Conservation (phyloP, 2,888 invertebrate genomes). For the Odontomyia ornata region DNA sequence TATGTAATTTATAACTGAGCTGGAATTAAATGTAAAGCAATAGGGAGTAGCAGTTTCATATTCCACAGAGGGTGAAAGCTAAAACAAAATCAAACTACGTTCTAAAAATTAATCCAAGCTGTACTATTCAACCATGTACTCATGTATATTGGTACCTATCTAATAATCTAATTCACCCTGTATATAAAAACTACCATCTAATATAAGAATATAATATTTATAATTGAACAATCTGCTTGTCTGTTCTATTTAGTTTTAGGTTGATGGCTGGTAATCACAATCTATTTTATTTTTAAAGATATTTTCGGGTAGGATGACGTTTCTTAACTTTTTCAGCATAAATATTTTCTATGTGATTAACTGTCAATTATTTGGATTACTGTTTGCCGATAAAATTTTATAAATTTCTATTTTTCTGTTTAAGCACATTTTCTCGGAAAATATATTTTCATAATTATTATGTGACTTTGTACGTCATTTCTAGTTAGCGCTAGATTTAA, state of each 20-base stretch:
- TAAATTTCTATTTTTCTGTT: not conserved
- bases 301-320: not conserved
- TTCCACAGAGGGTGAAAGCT: no score
- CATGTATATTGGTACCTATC: not conserved
- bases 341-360: not conserved
- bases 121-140: no score
- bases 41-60: no score
- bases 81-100: no score
- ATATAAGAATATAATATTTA: not conserved
- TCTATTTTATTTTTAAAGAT: not conserved
- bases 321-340: not conserved
- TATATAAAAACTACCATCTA: slow-evolving; percentile 35
- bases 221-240: not conserved
- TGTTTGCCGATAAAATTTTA: not conserved
- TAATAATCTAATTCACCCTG: slow-evolving; percentile 29
- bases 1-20: no score
- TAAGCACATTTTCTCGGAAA: slow-evolving; percentile 38
- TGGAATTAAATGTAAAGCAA: no score
- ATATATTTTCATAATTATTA: slow-evolving; percentile 25
- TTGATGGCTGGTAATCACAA: no score
- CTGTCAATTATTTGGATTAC: not conserved
- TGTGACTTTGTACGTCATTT: not conserved
- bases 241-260: not conserved
- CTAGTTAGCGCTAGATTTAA: not conserved
- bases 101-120: no score